A percentile compares a stretch with the other conserved stretches of the same genome.
phyloP scores from a whole-genome alignment of 1,140 invertebrate species.

The Ectropis grisescens region DNA sequence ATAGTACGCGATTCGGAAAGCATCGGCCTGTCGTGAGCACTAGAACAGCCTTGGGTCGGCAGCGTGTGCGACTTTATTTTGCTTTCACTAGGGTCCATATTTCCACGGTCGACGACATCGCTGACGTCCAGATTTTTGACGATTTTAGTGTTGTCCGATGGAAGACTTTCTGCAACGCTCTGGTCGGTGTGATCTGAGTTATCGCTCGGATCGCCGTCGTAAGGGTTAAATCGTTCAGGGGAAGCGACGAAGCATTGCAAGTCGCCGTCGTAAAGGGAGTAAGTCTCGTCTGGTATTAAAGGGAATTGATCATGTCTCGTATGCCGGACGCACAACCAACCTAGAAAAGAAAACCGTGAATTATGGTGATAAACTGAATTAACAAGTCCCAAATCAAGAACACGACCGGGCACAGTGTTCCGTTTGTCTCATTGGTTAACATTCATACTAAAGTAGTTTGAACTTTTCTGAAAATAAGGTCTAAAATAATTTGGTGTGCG shows the following conservation, averaged over 20 bases:
- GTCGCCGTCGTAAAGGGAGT: conserved; percentile 40
- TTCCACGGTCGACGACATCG: conserved; percentile 41
- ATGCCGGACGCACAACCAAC: conserved; percentile 88
- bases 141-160: conserved; percentile 41
- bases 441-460: no score
- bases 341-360: conserved; percentile 51
- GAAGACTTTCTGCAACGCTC: conserved; percentile 51
- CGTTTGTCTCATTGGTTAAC: no score
- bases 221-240: conserved; percentile 38
- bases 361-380: not conserved
- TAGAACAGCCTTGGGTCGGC: conserved; percentile 59
- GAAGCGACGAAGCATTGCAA: conserved; percentile 30
- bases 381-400: not conserved
- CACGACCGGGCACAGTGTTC: no score
- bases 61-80: conserved; percentile 70
- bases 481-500: no score
- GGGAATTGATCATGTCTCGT: conserved; percentile 88
- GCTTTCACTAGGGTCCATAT: conserved; percentile 13
- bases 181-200: conserved; percentile 63
- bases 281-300: conserved; percentile 78
- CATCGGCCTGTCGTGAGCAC: conserved; percentile 69
- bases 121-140: conserved; percentile 1
- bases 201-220: conserved; percentile 56
- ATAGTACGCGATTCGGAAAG: conserved; percentile 76
- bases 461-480: no score